These are phyloP conservation scores for Hippoglossus stenolepis DNA, from an alignment of 2,113 vertebrate genomes.

Conservation along the genomic window DNA sequence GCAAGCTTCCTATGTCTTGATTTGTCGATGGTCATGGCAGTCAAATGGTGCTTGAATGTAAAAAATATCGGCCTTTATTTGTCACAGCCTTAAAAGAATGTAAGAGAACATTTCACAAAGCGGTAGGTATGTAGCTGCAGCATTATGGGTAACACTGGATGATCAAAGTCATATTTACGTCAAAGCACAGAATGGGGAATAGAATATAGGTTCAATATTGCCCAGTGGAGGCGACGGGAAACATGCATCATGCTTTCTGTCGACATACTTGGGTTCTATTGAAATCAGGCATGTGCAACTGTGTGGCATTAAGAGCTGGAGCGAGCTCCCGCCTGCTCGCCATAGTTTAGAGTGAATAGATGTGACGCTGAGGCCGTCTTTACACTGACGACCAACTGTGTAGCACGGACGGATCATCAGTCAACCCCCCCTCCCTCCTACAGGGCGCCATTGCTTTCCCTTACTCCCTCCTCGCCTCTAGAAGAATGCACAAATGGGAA, in stretches of 20 bases:
- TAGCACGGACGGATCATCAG: slow-evolving; percentile 61
- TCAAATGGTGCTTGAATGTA: slow-evolving; percentile 5
- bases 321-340: slow-evolving; percentile 21
- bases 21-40: background rate
- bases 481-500: slow-evolving; percentile 42
- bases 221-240: slow-evolving; percentile 4
- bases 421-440: slow-evolving; percentile 65
- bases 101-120: slow-evolving; percentile 2
- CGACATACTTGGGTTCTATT: slow-evolving; percentile 38
- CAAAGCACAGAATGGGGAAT: slow-evolving; percentile 4
- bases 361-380: slow-evolving; percentile 63
- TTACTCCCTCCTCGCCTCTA: slow-evolving; percentile 52
- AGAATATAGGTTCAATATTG: slow-evolving; percentile 17
- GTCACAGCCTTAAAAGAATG: slow-evolving; percentile 26
- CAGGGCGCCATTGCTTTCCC: slow-evolving; percentile 55
- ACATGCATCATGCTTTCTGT: slow-evolving; percentile 15
- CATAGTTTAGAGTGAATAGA: slow-evolving; percentile 63
- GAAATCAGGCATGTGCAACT: slow-evolving; percentile 49
- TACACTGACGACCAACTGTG: slow-evolving; percentile 61
- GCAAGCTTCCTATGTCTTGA: background rate
- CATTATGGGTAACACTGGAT: slow-evolving; percentile 15
- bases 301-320: slow-evolving; percentile 25
- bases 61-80: background rate
- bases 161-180: slow-evolving; percentile 30
- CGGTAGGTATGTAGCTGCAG: background rate